phyloP scores from a whole-genome alignment of 2,113 vertebrate genomes.

The Apistogramma diplotaenia region DNA sequence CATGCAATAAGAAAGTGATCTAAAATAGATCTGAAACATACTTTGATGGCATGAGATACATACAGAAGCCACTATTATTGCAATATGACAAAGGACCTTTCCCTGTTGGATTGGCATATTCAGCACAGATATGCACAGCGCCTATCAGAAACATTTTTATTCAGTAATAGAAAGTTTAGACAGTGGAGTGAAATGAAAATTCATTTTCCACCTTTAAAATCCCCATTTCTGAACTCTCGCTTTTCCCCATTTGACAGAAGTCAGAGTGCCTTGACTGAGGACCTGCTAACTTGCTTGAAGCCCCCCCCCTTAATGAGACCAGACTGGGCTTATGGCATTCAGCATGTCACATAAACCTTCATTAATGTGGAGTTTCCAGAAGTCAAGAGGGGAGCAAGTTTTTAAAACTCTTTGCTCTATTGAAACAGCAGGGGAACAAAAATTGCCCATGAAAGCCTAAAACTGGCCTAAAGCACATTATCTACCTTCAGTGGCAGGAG shows the following conservation, averaged over 20 bases:
- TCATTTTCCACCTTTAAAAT: not conserved
- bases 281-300: slow-evolving; percentile 30
- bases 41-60: not conserved
- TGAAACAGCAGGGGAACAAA: slow-evolving; percentile 15
- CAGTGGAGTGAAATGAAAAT: not conserved
- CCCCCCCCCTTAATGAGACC: slow-evolving; percentile 9
- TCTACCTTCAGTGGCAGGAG: not conserved
- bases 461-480: not conserved
- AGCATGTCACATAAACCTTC: slow-evolving; percentile 33
- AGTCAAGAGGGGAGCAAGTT: not conserved
- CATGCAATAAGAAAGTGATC: slow-evolving; percentile 4
- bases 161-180: not conserved
- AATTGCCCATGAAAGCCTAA: slow-evolving; percentile 25
- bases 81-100: not conserved
- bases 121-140: not conserved
- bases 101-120: not conserved
- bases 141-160: not conserved
- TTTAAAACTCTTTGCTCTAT: slow-evolving; percentile 47
- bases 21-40: slow-evolving; percentile 35
- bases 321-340: slow-evolving; percentile 11
- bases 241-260: not conserved
- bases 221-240: not conserved
- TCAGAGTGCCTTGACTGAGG: not conserved
- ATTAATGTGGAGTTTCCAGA: slow-evolving; percentile 39
- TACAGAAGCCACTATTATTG: not conserved